Evolutionary conservation across 2,113 vertebrate species (phyloP).

Genomic region (Pao palembangensis): DNA sequence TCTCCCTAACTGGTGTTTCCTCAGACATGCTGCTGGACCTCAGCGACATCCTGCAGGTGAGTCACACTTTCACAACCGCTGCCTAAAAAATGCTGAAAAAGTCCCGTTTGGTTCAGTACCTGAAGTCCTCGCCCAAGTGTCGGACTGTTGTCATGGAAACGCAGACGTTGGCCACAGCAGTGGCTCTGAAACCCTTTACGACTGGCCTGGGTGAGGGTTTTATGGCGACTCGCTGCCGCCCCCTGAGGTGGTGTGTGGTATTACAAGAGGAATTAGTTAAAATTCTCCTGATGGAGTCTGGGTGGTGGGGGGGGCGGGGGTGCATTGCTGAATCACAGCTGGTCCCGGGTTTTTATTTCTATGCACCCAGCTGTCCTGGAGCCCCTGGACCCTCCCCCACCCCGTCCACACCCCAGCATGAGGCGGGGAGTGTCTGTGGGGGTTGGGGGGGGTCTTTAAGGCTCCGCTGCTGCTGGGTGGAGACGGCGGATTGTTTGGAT

Average conservation of each 20-base stretch:
- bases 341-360: constrained; percentile 74
- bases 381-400: constrained; percentile 9
- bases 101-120: too few relatives aligned
- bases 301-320: constrained; percentile 9
- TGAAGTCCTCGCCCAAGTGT: too few relatives aligned
- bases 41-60: constrained; percentile 95
- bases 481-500: constrained; percentile 15
- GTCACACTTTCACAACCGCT: not conserved
- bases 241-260: too few relatives aligned
- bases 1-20: constrained; percentile 13
- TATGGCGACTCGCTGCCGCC: too few relatives aligned
- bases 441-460: constrained; percentile 9
- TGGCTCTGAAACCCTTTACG: too few relatives aligned
- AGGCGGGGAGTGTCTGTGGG: constrained; percentile 6
- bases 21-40: constrained; percentile 98
- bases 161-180: too few relatives aligned
- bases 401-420: constrained; percentile 30
- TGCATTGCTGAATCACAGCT: constrained; percentile 65
- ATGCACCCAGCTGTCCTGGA: constrained; percentile 78
- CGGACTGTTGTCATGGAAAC: too few relatives aligned
- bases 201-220: too few relatives aligned
- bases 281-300: not conserved
- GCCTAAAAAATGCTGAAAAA: too few relatives aligned
- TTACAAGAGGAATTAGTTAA: constrained; percentile 24
- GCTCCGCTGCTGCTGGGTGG: constrained; percentile 1